Percentiles rank a stretch among this genome's conserved stretches.
phyloP scores from a whole-genome alignment of 1,140 invertebrate species.

The Wasmannia auropunctata region DNA sequence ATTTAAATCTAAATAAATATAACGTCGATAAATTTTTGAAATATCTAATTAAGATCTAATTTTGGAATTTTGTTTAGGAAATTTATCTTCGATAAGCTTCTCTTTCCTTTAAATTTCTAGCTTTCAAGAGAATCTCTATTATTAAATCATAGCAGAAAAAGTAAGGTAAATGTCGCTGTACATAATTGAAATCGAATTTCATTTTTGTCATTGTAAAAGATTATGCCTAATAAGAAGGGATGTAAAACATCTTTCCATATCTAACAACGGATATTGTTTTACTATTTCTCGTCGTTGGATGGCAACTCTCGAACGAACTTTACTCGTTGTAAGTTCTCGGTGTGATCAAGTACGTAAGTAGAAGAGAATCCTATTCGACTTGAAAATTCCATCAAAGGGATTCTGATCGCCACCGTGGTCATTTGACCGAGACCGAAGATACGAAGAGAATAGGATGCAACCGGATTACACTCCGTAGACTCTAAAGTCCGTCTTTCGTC shows the following conservation, averaged over 20 bases:
- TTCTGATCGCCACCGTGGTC: slow-evolving; percentile 26
- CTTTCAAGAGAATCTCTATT: slow-evolving; percentile 5
- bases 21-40: not conserved
- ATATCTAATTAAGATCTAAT: not conserved
- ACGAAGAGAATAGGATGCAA: slow-evolving; percentile 3
- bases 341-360: slow-evolving; percentile 22
- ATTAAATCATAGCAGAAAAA: slow-evolving; percentile 24
- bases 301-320: slow-evolving; percentile 6
- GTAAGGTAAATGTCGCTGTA: slow-evolving; percentile 21
- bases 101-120: not conserved
- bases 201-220: slow-evolving; percentile 21
- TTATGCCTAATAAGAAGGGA: slow-evolving; percentile 9
- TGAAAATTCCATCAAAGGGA: slow-evolving; percentile 52
- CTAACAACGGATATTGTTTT: slow-evolving; percentile 21
- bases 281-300: not conserved
- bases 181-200: slow-evolving; percentile 29
- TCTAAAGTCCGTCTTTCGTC: not conserved
- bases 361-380: slow-evolving; percentile 33
- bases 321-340: slow-evolving; percentile 37
- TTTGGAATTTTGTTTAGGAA: slow-evolving; percentile 7
- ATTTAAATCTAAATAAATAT: not conserved
- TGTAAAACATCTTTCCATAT: not conserved
- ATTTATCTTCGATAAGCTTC: not conserved
- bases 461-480: slow-evolving; percentile 11
- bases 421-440: slow-evolving; percentile 22